A percentile compares a stretch with the other conserved stretches of the same genome.
Evolutionary conservation across 2,888 invertebrate genomes (phyloP).

Genomic region (Halocaridina rubra): DNA sequence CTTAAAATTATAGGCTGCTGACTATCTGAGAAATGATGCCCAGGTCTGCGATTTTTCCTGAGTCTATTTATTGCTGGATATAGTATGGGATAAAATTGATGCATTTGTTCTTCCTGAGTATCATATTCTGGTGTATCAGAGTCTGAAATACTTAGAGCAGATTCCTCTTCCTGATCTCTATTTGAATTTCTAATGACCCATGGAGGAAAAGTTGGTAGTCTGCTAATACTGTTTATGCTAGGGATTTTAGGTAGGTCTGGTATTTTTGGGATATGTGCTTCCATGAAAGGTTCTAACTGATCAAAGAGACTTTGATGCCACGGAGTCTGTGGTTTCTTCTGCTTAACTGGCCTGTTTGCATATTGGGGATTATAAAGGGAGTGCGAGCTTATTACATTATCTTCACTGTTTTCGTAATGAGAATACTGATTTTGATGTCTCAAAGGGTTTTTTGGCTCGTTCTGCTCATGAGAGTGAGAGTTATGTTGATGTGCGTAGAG

Average conservation of each 20-base stretch:
- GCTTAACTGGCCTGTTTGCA: no score
- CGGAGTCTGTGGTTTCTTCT: not conserved
- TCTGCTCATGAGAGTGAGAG: not conserved
- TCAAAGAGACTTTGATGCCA: conserved; percentile 22
- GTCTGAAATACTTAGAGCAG: not conserved
- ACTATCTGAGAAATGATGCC: not conserved
- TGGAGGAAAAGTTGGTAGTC: not conserved
- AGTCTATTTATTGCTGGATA: not conserved
- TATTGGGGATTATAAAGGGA: no score
- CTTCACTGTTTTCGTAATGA: no score
- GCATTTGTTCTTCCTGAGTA: not conserved
- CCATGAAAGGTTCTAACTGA: not conserved
- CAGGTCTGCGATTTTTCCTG: not conserved
- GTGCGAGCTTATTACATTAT: no score
- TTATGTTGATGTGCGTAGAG: conserved; percentile 6
- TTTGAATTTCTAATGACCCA: no score
- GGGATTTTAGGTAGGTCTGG: conserved; percentile 8
- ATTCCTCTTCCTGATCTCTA: not conserved
- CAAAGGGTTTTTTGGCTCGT: not conserved
- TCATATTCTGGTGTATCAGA: not conserved
- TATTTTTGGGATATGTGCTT: not conserved
- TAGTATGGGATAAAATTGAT: conserved; percentile 9
- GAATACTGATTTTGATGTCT: no score
- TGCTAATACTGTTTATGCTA: not conserved
- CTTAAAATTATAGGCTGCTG: not conserved